A percentile compares a stretch with the other conserved stretches of the same genome.
phyloP scores from a whole-genome alignment of 2,797 vertebrate genomes.

The Hydrolagus colliei region DNA sequence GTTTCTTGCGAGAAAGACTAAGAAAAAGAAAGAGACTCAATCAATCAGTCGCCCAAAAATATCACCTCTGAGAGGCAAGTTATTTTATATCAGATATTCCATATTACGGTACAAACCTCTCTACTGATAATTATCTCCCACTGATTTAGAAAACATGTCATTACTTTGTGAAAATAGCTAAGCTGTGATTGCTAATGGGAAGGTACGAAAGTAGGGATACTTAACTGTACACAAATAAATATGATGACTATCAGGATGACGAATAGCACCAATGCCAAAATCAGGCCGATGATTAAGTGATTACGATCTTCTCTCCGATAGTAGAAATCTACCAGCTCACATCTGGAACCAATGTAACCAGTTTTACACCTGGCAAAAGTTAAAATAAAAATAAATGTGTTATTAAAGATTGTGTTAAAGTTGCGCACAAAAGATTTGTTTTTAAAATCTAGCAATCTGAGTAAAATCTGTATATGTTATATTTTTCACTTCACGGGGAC shows the following conservation, averaged over 20 bases:
- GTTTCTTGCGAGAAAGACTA: not conserved
- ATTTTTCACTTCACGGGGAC: not conserved
- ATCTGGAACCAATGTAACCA: conserved; percentile 68
- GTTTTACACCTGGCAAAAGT: conserved; percentile 59
- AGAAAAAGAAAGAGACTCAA: not conserved
- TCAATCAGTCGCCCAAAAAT: no score
- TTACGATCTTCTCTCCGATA: conserved; percentile 50
- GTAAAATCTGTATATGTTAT: not conserved
- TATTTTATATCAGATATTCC: no score
- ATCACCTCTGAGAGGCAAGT: no score
- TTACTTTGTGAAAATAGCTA: not conserved
- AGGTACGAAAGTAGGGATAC: conserved; percentile 38
- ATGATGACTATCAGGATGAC: conserved; percentile 62
- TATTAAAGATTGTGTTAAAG: conserved; percentile 12
- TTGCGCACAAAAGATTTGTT: not conserved
- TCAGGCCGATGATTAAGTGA: conserved; percentile 64
- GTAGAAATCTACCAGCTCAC: conserved; percentile 66
- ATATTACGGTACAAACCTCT: no score
- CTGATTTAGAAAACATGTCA: no score
- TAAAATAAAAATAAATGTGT: conserved; percentile 15
- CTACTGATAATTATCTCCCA: no score
- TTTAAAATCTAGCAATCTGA: not conserved
- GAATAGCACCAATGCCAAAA: conserved; percentile 61
- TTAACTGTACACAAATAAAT: conserved; percentile 72
- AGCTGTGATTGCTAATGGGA: not conserved